These are phyloP conservation scores for Meloidogyne hapla DNA, from an alignment of 1,140 invertebrate genomes.

Conservation along the genomic window DNA sequence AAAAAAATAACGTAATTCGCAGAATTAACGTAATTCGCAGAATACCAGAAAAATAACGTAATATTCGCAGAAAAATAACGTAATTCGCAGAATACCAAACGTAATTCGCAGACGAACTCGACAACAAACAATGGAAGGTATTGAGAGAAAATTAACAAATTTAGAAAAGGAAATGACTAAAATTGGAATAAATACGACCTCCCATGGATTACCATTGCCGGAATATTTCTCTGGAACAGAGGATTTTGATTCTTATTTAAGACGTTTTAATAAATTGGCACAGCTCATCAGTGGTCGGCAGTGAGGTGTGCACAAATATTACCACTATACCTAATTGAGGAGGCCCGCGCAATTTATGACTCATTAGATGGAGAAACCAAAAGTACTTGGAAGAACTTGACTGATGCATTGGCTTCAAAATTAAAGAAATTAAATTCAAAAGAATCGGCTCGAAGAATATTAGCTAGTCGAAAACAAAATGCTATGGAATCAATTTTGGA, in stretches of 20 bases:
- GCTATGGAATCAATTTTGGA: neutral
- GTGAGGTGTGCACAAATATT: constrained; percentile 10
- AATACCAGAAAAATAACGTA: too few relatives aligned
- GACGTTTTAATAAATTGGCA: constrained; percentile 12
- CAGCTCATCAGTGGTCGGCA: neutral
- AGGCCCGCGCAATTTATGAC: constrained; percentile 1
- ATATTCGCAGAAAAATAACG: too few relatives aligned
- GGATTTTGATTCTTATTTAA: constrained; percentile 10
- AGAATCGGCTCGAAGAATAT: neutral
- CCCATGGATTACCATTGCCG: neutral
- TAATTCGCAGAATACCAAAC: too few relatives aligned
- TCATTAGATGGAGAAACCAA: neutral
- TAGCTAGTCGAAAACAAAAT: neutral
- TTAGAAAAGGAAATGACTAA: neutral
- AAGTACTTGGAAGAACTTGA: neutral
- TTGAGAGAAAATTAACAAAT: neutral
- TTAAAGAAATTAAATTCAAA: neutral
- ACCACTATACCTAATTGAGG: neutral
- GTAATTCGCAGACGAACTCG: too few relatives aligned
- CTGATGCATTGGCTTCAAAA: neutral
- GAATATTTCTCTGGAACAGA: neutral
- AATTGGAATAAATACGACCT: neutral
- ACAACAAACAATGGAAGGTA: neutral
- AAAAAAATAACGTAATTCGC: too few relatives aligned
- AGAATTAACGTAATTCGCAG: too few relatives aligned